Evolutionary conservation across 2,888 invertebrate genomes (phyloP).

Genomic region (Hypercompe scribonia): DNA sequence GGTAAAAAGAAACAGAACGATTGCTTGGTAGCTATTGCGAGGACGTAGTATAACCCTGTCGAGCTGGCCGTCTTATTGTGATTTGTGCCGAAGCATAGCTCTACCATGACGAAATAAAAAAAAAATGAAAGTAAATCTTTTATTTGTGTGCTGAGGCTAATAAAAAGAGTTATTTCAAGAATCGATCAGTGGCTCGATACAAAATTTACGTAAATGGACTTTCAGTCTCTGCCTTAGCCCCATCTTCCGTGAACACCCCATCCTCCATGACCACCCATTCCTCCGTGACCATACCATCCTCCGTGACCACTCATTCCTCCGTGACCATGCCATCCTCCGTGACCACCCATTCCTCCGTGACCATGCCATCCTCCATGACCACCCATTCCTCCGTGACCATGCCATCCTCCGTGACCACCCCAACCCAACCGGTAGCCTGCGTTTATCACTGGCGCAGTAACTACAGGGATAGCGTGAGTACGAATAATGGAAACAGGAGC

Average conservation of each 20-base stretch:
- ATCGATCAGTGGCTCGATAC: conserved; percentile 18
- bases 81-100: background rate
- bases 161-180: conserved; percentile 28
- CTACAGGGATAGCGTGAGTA: conserved; percentile 64
- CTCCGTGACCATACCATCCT: background rate
- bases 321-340: conserved; percentile 6
- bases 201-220: conserved; percentile 18
- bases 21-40: no score
- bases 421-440: conserved; percentile 16
- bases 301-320: conserved; percentile 7
- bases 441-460: conserved; percentile 39
- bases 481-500: conserved; percentile 73
- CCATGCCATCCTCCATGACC: background rate
- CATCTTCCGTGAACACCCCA: conserved; percentile 9
- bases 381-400: background rate
- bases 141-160: conserved; percentile 45
- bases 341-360: background rate
- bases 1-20: no score
- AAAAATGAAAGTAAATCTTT: conserved; percentile 39
- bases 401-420: conserved; percentile 4
- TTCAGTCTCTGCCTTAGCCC: conserved; percentile 21
- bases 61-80: no score
- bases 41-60: no score
- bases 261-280: background rate
- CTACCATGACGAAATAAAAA: conserved; percentile 9